A percentile compares a stretch with the other conserved stretches of the same genome.
These are phyloP conservation scores for Oncorhynchus mykiss DNA, from an alignment of 2,113 vertebrate genomes.

Conservation along the genomic window DNA sequence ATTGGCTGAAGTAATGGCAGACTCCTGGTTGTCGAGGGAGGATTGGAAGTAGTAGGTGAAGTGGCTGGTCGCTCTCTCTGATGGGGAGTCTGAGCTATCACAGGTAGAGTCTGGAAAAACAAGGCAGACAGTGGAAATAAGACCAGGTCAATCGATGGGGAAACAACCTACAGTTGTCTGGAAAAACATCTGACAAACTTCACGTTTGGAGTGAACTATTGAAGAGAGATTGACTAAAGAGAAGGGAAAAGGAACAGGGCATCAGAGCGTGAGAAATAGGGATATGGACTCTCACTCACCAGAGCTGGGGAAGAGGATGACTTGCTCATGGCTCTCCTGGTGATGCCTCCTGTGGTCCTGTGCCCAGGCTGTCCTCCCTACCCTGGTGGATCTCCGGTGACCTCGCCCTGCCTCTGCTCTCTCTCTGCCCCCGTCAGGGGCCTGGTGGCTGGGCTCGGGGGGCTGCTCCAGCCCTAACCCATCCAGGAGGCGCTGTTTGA, in stretches of 20 bases:
- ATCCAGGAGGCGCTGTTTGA: slow-evolving; percentile 61
- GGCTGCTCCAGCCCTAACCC: slow-evolving; percentile 58
- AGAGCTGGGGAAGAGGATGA: slow-evolving; percentile 85
- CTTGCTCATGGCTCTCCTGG: slow-evolving; percentile 66
- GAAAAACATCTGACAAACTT: background rate
- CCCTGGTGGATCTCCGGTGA: slow-evolving; percentile 47
- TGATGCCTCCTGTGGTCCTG: slow-evolving; percentile 23
- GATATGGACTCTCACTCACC: slow-evolving; percentile 69
- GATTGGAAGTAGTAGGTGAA: slow-evolving; percentile 86
- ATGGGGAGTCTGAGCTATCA: slow-evolving; percentile 10
- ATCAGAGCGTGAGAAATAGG: background rate
- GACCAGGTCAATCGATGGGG: background rate
- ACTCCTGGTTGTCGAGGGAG: slow-evolving; percentile 68
- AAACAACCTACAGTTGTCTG: background rate
- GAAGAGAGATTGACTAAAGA: background rate
- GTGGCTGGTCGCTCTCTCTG: slow-evolving; percentile 38
- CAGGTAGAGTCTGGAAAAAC: slow-evolving; percentile 67
- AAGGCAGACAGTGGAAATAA: background rate
- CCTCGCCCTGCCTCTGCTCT: slow-evolving; percentile 54
- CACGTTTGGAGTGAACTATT: background rate
- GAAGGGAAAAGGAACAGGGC: background rate
- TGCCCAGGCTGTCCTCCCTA: slow-evolving; percentile 24
- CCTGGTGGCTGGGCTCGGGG: slow-evolving; percentile 19
- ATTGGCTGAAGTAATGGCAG: slow-evolving; percentile 76
- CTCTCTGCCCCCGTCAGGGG: background rate